Percentiles rank a stretch among this genome's conserved stretches.
These are phyloP conservation scores for Megatriorchis doriae DNA, from an alignment of 2,113 vertebrate species.

Conservation along the genomic window DNA sequence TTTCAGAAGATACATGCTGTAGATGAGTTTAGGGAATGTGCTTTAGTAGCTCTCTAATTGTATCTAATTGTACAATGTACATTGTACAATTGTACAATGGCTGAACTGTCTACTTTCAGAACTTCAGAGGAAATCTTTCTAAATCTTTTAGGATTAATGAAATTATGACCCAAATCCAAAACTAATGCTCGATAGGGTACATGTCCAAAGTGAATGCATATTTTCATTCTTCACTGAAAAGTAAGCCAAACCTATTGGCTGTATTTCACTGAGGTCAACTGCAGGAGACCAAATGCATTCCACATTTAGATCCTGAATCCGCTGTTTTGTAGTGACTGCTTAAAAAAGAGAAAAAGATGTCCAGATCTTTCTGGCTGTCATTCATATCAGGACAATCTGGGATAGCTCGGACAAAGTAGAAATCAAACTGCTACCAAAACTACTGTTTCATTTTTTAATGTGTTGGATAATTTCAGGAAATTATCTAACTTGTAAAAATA, in stretches of 20 bases:
- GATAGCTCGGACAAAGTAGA: neutral
- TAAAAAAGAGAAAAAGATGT: too few species aligned
- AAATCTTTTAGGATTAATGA: neutral
- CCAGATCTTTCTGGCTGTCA: neutral
- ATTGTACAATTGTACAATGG: neutral
- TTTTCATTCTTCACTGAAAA: neutral
- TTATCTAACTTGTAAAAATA: neutral
- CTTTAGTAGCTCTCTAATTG: neutral
- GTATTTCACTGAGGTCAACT: neutral
- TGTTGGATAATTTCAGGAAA: neutral
- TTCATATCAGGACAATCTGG: neutral
- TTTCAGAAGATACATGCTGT: neutral
- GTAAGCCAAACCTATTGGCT: neutral
- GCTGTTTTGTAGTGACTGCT: neutral
- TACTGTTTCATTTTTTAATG: accelerated
- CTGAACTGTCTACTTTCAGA: neutral
- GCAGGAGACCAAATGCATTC: neutral
- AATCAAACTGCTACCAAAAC: neutral
- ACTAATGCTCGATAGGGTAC: neutral
- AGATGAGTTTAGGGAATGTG: neutral
- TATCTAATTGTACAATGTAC: neutral
- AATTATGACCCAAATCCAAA: neutral
- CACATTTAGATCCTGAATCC: too few species aligned
- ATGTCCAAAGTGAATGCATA: neutral
- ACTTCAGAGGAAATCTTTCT: neutral